Evolutionary conservation across 2,888 invertebrate species (phyloP).

Genomic region (Hirtodrosophila histrioides): DNA sequence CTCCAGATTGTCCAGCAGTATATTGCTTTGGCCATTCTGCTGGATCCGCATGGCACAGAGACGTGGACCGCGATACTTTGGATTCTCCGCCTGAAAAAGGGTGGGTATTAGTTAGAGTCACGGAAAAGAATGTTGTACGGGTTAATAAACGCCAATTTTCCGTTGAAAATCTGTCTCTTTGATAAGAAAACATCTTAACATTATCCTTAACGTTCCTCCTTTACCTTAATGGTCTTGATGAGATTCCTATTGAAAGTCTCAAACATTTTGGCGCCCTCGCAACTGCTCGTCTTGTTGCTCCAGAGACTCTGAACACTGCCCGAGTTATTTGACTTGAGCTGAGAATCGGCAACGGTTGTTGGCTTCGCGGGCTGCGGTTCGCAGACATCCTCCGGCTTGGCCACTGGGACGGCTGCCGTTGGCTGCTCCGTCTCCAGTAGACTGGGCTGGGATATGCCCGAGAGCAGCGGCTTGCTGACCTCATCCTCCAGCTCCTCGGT

Average conservation of each 20-base stretch:
- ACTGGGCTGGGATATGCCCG: conserved; percentile 61
- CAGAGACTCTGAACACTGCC: conserved; percentile 84
- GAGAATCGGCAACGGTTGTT: conserved; percentile 33
- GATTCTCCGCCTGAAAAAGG: conserved; percentile 83
- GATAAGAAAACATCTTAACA: too few relatives aligned
- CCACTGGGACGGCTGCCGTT: not conserved
- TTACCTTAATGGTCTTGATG: conserved; percentile 84
- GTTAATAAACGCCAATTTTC: too few relatives aligned
- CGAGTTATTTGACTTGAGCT: conserved; percentile 75
- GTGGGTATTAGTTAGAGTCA: not conserved
- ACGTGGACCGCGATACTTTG: conserved; percentile 87
- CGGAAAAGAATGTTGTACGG: too few relatives aligned
- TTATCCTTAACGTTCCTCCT: too few relatives aligned
- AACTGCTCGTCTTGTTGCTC: conserved; percentile 84
- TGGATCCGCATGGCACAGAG: conserved; percentile 91
- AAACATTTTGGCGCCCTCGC: conserved; percentile 84
- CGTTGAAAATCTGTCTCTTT: too few relatives aligned
- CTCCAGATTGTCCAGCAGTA: conserved; percentile 91
- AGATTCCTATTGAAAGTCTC: conserved; percentile 84
- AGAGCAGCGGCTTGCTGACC: conserved; percentile 74
- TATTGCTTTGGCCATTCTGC: conserved; percentile 92
- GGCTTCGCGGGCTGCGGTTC: conserved; percentile 60
- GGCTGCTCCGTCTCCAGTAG: conserved; percentile 46
- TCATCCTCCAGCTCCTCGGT: conserved; percentile 72
- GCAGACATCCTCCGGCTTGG: conserved; percentile 66